A percentile compares a stretch with the other conserved stretches of the same genome.
phyloP scores from a whole-genome alignment of 2,797 vertebrate species.

The Lacerta viridis region DNA sequence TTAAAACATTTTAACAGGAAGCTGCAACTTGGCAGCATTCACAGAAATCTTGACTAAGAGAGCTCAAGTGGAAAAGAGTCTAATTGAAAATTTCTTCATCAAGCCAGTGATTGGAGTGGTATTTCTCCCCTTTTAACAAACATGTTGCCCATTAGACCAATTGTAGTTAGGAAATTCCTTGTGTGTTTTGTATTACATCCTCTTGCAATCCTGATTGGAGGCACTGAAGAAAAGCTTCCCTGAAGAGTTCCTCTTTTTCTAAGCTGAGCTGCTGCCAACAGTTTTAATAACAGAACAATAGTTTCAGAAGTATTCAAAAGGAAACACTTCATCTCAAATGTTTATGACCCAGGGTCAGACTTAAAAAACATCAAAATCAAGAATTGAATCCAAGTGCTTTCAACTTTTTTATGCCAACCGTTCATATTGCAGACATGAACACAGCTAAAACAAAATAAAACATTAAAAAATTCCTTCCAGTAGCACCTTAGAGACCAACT shows the following conservation, averaged over 20 bases:
- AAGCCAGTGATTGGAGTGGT: background rate
- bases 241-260: slow-evolving; percentile 5
- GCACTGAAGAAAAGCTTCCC: background rate
- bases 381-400: slow-evolving; percentile 1
- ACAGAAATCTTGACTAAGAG: background rate
- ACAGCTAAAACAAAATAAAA: too few species aligned
- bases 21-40: background rate
- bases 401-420: background rate
- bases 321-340: slow-evolving; percentile 72
- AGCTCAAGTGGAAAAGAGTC: background rate
- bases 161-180: slow-evolving; percentile 14
- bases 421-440: background rate
- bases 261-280: slow-evolving; percentile 68
- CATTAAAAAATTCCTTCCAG: too few species aligned
- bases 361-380: background rate
- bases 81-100: slow-evolving; percentile 1
- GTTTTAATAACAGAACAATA: slow-evolving; percentile 70
- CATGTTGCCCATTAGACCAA: background rate
- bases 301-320: slow-evolving; percentile 70
- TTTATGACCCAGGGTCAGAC: slow-evolving; percentile 71
- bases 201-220: slow-evolving; percentile 39
- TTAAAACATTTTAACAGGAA: background rate
- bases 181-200: slow-evolving; percentile 43
- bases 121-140: background rate
- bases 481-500: too few species aligned